Conservation (phyloP, 2,113 vertebrate genomes). For the Crotalus tigris region DNA sequence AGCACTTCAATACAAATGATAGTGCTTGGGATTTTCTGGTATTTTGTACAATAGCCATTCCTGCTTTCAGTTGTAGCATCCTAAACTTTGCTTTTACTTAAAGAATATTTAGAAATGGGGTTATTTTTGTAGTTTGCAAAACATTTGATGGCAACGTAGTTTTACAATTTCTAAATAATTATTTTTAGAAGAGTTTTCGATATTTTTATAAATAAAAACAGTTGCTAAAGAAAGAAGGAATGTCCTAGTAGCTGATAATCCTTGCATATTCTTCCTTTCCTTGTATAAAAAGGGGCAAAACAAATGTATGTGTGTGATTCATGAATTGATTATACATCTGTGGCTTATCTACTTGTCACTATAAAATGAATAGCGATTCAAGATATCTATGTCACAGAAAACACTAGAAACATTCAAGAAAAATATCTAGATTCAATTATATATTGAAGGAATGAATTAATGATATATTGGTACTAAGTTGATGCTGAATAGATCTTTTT, state of each 20-base stretch:
- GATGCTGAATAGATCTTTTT: background rate
- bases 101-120: background rate
- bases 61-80: background rate
- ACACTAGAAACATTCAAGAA: background rate
- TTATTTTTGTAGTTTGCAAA: background rate
- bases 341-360: background rate
- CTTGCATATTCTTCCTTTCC: conserved; percentile 58
- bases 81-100: background rate
- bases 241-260: conserved; percentile 51
- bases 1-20: background rate
- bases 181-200: background rate
- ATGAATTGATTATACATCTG: background rate
- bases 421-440: background rate
- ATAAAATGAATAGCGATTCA: background rate
- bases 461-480: background rate
- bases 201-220: background rate
- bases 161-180: background rate
- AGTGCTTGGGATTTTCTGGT: background rate
- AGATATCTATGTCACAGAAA: background rate
- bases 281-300: conserved; percentile 44
- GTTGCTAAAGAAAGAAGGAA: conserved; percentile 52
- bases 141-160: background rate
- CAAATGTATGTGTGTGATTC: background rate
- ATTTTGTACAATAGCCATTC: background rate
- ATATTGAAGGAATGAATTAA: background rate